Evolutionary conservation across 1,140 invertebrate genomes (phyloP), one percentile per base, ranked within the genome.

Genomic region (Nomia melanderi): DNA sequence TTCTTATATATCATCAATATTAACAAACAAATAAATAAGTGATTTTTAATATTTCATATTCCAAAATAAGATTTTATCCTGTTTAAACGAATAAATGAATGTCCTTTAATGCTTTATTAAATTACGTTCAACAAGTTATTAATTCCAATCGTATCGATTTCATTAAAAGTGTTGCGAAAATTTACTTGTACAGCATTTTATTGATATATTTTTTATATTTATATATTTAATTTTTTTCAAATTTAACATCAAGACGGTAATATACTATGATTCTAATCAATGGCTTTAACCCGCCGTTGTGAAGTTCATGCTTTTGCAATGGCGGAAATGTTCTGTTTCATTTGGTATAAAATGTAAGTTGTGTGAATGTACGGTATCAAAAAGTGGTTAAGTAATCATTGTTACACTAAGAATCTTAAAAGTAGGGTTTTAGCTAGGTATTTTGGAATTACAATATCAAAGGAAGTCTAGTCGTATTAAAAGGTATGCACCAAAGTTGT

Each of bases 301-400:
- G 20, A 66, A 50, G n/a, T 41, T 44, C 20, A 39, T 77, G 50
- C 25, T 70, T 71, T 62, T 12, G 62, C 33, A 60, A 77, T 71
- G 74, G 66, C 66, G 66, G 66, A 62, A 62, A 41, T 25, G 5
- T 33, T 44, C 11, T 27, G 27, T 41, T 39, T 7, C 47, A 25
- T 11, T 25, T 6, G 11, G 23, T 41, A 33, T 33, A 14, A 62
- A 33, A 71, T n/a, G n/a, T 77, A 47, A 41, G 17, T 54, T 27
- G 39, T 62, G 44, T 9, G 20, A 20, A 31, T 62, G 25, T 39
- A 53, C 8, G 17, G 41, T 27, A 36, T 69, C 62, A 33, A 53
- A 39, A 41, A 36, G 23, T 8, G 6, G 0, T 39, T 27, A 71
- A 50, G 33, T 62, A 77, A 25, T 71, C 31, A 27, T 44, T 9